A percentile compares a stretch with the other conserved stretches of the same genome.
Evolutionary conservation across 2,888 invertebrate genomes (phyloP).

Genomic region (Hypomecis punctinalis): DNA sequence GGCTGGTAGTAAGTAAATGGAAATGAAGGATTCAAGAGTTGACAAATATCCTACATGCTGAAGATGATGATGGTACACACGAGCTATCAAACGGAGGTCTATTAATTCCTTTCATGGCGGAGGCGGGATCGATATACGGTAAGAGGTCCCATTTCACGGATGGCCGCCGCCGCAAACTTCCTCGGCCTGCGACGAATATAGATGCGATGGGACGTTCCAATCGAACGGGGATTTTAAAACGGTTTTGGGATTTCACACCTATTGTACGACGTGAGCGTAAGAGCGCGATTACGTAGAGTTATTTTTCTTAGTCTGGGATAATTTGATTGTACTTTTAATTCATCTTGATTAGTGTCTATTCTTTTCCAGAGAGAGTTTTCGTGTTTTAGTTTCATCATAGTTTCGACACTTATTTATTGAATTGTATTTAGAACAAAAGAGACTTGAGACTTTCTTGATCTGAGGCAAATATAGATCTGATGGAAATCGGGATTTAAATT

Average conservation of each 20-base stretch:
- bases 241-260: conserved; percentile 36
- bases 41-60: background rate
- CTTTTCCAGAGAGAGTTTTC: too few relatives aligned
- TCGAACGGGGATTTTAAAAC: conserved; percentile 34
- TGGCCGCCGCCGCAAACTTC: conserved; percentile 41
- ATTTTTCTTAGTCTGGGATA: too few relatives aligned
- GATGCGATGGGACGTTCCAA: conserved; percentile 12
- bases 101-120: conserved; percentile 43
- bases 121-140: conserved; percentile 41
- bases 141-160: conserved; percentile 49
- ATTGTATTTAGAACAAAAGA: too few relatives aligned
- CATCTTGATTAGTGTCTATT: too few relatives aligned
- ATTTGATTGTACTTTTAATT: too few relatives aligned
- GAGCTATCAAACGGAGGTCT: conserved; percentile 29
- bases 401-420: too few relatives aligned
- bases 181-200: conserved; percentile 29
- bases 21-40: too few relatives aligned
- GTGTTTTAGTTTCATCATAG: too few relatives aligned
- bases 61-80: background rate
- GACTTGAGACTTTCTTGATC: too few relatives aligned
- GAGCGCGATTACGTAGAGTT: background rate
- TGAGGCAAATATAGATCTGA: too few relatives aligned
- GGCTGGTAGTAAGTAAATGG: too few relatives aligned
- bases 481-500: too few relatives aligned
- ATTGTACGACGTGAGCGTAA: background rate